Conservation (phyloP, 2,888 invertebrate species). For the Blastobasis adustella region DNA sequence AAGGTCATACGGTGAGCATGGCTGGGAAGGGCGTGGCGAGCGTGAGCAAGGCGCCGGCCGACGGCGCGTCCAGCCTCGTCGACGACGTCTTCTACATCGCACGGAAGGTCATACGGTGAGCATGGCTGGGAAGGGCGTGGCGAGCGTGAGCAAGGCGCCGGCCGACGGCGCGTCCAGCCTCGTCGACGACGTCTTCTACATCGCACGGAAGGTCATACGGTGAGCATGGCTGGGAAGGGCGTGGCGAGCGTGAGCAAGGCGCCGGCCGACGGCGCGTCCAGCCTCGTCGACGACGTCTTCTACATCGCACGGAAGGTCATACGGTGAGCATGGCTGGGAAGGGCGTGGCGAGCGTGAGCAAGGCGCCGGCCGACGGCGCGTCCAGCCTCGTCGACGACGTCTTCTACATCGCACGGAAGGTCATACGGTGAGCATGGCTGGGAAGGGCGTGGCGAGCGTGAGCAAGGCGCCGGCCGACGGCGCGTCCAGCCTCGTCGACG, state of each 20-base stretch:
- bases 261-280: constrained; percentile 85
- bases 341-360: constrained; percentile 88
- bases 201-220: constrained; percentile 95
- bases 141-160: constrained; percentile 94
- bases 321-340: constrained; percentile 53
- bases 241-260: constrained; percentile 95
- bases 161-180: constrained; percentile 90
- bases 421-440: constrained; percentile 77
- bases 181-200: constrained; percentile 98
- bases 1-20: constrained; percentile 86
- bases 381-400: constrained; percentile 98
- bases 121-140: constrained; percentile 35
- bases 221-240: constrained; percentile 11
- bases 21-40: constrained; percentile 77
- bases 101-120: constrained; percentile 90
- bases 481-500: constrained; percentile 96
- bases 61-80: constrained; percentile 91
- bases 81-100: constrained; percentile 99
- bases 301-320: constrained; percentile 97
- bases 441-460: constrained; percentile 82
- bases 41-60: constrained; percentile 90
- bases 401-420: constrained; percentile 97
- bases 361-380: constrained; percentile 87
- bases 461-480: constrained; percentile 89
- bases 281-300: constrained; percentile 98